Evolutionary conservation across 2,797 vertebrate species (phyloP).

Genomic region (Dromococcyx pavoninus): DNA sequence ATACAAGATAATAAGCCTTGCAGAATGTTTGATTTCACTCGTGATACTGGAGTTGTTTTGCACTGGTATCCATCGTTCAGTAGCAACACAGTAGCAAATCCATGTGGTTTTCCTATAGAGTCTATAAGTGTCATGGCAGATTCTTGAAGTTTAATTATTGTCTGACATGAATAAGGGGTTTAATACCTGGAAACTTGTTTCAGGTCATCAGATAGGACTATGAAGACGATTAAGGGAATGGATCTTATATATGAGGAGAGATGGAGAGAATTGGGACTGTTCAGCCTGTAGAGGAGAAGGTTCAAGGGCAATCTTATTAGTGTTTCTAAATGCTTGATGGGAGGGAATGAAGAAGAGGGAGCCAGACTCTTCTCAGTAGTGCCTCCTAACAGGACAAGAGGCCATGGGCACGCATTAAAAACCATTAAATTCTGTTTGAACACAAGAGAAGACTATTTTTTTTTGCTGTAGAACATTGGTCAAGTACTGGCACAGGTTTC

Average conservation of each 20-base stretch:
- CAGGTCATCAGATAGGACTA: not conserved
- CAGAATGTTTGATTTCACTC: not conserved
- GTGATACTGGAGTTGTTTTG: not conserved
- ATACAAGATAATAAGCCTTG: not conserved
- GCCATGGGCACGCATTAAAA: not conserved
- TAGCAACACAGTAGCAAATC: not conserved
- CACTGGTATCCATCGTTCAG: not conserved
- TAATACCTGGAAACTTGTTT: not conserved
- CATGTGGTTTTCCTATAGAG: not conserved
- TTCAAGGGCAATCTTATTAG: not conserved
- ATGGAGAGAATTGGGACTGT: not conserved
- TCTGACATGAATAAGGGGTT: not conserved
- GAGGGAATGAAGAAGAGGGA: not conserved
- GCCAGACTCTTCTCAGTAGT: not conserved
- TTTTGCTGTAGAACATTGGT: not conserved
- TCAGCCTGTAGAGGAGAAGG: not conserved
- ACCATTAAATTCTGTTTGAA: not conserved
- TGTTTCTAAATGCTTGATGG: not conserved
- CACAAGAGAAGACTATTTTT: not conserved
- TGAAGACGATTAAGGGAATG: not conserved
- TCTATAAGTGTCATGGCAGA: not conserved
- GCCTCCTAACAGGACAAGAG: not conserved
- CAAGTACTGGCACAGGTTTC: not conserved
- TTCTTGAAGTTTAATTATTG: not conserved
- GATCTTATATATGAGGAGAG: not conserved